phyloP scores from a whole-genome alignment of 1,140 invertebrate species.

The Rhynchophorus ferrugineus region DNA sequence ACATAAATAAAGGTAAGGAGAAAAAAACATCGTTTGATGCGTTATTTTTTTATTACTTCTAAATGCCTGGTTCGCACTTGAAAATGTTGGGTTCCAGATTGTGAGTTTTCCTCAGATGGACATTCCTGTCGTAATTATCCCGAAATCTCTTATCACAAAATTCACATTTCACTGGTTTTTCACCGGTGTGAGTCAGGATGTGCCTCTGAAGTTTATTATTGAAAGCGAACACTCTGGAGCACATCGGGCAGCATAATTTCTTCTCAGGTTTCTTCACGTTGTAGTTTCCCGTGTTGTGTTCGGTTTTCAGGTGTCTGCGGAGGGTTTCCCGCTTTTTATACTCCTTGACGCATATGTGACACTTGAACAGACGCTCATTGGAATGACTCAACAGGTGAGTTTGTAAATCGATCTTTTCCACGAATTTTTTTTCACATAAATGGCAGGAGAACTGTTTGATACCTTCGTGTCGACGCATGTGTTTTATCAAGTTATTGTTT shows the following conservation, averaged over 20 bases:
- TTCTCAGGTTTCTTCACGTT: slow-evolving; percentile 14
- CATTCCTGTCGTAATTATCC: slow-evolving; percentile 18
- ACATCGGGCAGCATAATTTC: slow-evolving; percentile 14
- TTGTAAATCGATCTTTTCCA: slow-evolving; percentile 94
- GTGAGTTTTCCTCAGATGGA: slow-evolving; percentile 15
- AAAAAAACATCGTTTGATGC: no score
- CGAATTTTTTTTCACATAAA: slow-evolving; percentile 95
- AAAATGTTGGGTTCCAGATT: slow-evolving; percentile 15
- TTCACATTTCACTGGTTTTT: slow-evolving; percentile 14
- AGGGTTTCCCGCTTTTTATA: slow-evolving; percentile 19
- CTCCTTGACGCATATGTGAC: slow-evolving; percentile 78
- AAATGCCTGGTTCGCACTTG: background rate
- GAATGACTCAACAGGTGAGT: slow-evolving; percentile 95
- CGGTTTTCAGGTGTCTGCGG: slow-evolving; percentile 13
- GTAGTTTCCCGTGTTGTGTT: slow-evolving; percentile 15
- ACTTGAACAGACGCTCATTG: slow-evolving; percentile 92
- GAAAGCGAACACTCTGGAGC: slow-evolving; percentile 18
- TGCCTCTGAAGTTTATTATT: slow-evolving; percentile 21
- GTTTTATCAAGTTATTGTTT: slow-evolving; percentile 19
- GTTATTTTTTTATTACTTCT: no score
- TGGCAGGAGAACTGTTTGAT: slow-evolving; percentile 58
- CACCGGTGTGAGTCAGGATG: slow-evolving; percentile 17
- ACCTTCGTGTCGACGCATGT: slow-evolving; percentile 20
- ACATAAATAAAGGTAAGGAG: no score
- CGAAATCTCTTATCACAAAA: slow-evolving; percentile 18